Conservation (phyloP, 2,888 invertebrate species). For the Cheilosia vulpina region DNA sequence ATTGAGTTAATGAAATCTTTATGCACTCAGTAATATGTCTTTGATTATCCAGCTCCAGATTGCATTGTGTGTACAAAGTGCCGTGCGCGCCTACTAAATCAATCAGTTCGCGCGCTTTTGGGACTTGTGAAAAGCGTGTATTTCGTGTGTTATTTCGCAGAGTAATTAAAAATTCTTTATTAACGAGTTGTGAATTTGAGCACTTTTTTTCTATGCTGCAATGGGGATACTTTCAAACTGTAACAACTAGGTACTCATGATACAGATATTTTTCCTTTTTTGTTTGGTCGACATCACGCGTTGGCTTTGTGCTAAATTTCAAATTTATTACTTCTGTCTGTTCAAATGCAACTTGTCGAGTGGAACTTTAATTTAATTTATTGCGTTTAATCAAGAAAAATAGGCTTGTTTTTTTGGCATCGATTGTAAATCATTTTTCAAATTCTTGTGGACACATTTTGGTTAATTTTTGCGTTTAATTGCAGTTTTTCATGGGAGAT, state of each 20-base stretch:
- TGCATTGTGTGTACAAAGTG: not conserved
- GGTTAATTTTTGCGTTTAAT: conserved; percentile 4
- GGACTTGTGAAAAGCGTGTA: conserved; percentile 35
- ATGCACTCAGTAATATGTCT: conserved; percentile 23
- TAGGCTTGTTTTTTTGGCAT: conserved; percentile 14
- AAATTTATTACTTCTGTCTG: conserved; percentile 55
- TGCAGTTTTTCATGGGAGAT: conserved; percentile 9
- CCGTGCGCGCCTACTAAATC: conserved; percentile 34
- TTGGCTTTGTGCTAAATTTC: conserved; percentile 49
- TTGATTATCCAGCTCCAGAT: conserved; percentile 34
- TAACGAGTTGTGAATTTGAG: conserved; percentile 47
- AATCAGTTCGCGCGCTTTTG: conserved; percentile 40
- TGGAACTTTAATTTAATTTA: conserved; percentile 26
- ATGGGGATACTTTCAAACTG: conserved; percentile 34
- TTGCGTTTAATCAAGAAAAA: conserved; percentile 33
- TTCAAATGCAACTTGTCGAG: conserved; percentile 9
- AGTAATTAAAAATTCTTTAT: conserved; percentile 63
- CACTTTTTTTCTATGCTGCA: conserved; percentile 28
- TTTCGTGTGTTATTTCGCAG: conserved; percentile 33
- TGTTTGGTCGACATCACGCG: conserved; percentile 13
- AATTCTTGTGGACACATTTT: conserved; percentile 11
- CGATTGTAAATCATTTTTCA: conserved; percentile 4
- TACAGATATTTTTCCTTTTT: not conserved
- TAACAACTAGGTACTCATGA: not conserved
- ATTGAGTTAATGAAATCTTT: conserved; percentile 31